Evolutionary conservation across 1,140 invertebrate genomes (phyloP), one percentile per base, ranked within the genome.

Genomic region (Drosophila jambulina): DNA sequence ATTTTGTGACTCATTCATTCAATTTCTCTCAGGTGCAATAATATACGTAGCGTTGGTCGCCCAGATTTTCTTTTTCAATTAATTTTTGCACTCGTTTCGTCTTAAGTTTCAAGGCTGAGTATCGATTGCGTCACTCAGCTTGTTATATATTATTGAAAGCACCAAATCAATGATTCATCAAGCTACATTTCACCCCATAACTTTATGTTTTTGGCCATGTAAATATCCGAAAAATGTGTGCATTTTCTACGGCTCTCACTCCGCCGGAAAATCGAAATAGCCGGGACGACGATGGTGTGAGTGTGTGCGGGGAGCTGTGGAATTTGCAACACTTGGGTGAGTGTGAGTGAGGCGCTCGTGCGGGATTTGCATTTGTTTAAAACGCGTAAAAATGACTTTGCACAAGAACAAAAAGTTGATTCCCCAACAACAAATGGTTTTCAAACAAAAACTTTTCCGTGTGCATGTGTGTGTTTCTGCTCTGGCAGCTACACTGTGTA

Each of bases 331-430:
- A 25, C 21, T 29, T 51, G 15, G 19, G 40, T n/a, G 40, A 21
- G 38, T 61, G 46, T 17, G 19, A 21, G 32, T 21, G 49, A 34
- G 29, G 49, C 49, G 36, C 60, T 53, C 46, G 61, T 70, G 61
- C 48, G 40, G 34, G 40, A 54, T 84, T 80, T 78, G 78, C 67
- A 77, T 78, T 77, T 85, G 82, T 69, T 78, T 64, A 77, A 83
- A 80, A 75, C 70, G 59, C 75, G 59, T 78, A 78, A 84, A 80
- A 75, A 34, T 59, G 46, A 80, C 42, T 60, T 36, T 65, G 48
- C 60, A 61, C 60, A 71, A 59, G 48, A 69, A 74, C 49, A 56
- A 56, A 49, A 48, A 61, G 25, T 51, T 56, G 54, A 60, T 36
- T 21, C 60, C 54, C 43, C 29, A 68, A 75, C 68, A 63, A 74